Conservation (phyloP, 1,140 invertebrate species). For the Rhyzopertha dominica region DNA sequence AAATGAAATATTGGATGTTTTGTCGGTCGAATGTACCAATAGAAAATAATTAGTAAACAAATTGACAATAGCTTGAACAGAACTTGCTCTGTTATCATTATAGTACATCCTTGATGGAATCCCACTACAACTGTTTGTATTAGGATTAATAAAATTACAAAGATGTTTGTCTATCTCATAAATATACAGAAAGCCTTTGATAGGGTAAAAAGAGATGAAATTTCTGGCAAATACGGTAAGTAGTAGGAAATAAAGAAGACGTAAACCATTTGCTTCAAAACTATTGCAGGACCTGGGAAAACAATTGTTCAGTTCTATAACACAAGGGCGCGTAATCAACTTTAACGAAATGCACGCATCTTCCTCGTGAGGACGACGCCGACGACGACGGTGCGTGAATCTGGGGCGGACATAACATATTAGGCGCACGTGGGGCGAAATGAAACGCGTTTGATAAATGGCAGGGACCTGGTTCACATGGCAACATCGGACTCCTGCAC, state of each 20-base stretch:
- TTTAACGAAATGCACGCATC: slow-evolving; percentile 17
- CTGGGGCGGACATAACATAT: slow-evolving; percentile 30
- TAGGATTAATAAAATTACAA: no score
- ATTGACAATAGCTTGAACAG: no score
- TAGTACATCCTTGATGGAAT: no score
- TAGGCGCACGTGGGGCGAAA: slow-evolving; percentile 31
- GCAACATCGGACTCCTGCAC: slow-evolving; percentile 19
- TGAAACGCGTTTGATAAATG: slow-evolving; percentile 33
- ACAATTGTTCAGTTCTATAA: slow-evolving; percentile 12
- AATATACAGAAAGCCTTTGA: background rate
- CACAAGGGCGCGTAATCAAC: no score
- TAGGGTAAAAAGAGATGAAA: background rate
- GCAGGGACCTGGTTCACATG: slow-evolving; percentile 30
- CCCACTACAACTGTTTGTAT: no score
- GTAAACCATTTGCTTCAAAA: slow-evolving; percentile 13
- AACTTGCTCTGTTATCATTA: no score
- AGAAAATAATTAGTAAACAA: no score
- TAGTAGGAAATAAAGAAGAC: slow-evolving; percentile 5
- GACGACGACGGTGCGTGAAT: slow-evolving; percentile 11
- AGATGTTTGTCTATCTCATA: slow-evolving; percentile 5
- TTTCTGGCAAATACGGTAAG: background rate
- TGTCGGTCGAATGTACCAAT: no score
- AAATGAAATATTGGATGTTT: no score
- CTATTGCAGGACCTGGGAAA: slow-evolving; percentile 5
- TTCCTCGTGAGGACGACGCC: slow-evolving; percentile 16